These are phyloP conservation scores for Malthinus flaveolus DNA, from an alignment of 2,888 invertebrate species.

Conservation along the genomic window DNA sequence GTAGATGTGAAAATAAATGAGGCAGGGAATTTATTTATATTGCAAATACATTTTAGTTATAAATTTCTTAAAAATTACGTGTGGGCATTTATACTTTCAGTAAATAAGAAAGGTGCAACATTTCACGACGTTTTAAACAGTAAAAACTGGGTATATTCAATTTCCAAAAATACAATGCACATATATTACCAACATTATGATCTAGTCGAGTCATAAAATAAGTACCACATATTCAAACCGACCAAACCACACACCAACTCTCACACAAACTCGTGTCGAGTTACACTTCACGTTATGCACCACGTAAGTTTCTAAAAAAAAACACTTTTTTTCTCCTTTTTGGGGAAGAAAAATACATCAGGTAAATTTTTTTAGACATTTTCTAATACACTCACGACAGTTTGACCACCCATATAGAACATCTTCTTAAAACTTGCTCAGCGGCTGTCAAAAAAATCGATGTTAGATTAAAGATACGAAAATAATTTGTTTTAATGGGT, in stretches of 20 bases:
- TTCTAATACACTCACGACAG: constrained; percentile 13
- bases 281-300: constrained; percentile 23
- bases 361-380: constrained; percentile 20
- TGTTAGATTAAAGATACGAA: constrained; percentile 25
- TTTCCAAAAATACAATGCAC: constrained; percentile 30
- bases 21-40: neutral
- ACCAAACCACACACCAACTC: constrained; percentile 34
- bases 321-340: constrained; percentile 3
- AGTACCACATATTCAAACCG: constrained; percentile 26
- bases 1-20: too few relatives aligned
- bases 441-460: constrained; percentile 28
- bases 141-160: constrained; percentile 24
- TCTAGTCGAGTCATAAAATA: constrained; percentile 33
- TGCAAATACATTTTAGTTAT: constrained; percentile 12
- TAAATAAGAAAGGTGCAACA: constrained; percentile 24
- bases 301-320: constrained; percentile 5
- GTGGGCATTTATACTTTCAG: constrained; percentile 31
- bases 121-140: constrained; percentile 27
- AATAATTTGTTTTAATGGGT: constrained; percentile 27
- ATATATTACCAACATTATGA: constrained; percentile 34
- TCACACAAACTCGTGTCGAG: constrained; percentile 34
- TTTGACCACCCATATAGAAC: constrained; percentile 23
- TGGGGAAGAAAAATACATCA: constrained; percentile 11
- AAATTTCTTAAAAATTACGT: constrained; percentile 30
- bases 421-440: constrained; percentile 23